Evolutionary conservation across 2,113 vertebrate species (phyloP).

Genomic region (Sapayoa aenigma): DNA sequence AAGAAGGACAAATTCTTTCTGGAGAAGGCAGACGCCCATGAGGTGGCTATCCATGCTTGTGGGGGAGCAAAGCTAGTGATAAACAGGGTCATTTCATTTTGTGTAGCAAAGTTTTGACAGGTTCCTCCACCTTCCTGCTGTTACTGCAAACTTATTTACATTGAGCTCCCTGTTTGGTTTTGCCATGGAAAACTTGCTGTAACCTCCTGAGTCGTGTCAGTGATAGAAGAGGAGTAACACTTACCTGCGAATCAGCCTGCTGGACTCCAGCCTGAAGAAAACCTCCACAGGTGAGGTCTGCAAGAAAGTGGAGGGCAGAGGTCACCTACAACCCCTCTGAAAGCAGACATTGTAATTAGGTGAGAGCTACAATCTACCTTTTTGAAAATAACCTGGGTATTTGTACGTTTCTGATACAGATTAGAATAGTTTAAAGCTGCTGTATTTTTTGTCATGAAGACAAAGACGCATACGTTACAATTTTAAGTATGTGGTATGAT

Average conservation of each 20-base stretch:
- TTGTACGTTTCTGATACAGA: not conserved
- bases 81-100: not conserved
- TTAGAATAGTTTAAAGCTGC: not conserved
- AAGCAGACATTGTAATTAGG: not conserved
- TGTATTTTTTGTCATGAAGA: not conserved
- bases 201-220: not conserved
- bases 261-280: slow-evolving; percentile 79
- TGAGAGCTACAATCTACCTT: not conserved
- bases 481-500: not conserved
- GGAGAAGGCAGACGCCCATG: not conserved
- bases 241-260: slow-evolving; percentile 75
- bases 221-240: not conserved
- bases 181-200: not conserved
- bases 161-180: not conserved
- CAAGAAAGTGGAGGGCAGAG: not conserved
- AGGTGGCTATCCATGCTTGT: not conserved
- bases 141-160: not conserved
- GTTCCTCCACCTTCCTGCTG: not conserved
- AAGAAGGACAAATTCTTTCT: not conserved
- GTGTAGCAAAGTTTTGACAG: not conserved
- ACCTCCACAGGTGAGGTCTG: slow-evolving; percentile 78
- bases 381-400: not conserved
- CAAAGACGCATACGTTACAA: not conserved
- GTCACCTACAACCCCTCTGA: not conserved
- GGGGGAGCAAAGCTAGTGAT: not conserved